phyloP scores from a whole-genome alignment of 2,888 invertebrate species.

The Lasioglossum zephyrum region DNA sequence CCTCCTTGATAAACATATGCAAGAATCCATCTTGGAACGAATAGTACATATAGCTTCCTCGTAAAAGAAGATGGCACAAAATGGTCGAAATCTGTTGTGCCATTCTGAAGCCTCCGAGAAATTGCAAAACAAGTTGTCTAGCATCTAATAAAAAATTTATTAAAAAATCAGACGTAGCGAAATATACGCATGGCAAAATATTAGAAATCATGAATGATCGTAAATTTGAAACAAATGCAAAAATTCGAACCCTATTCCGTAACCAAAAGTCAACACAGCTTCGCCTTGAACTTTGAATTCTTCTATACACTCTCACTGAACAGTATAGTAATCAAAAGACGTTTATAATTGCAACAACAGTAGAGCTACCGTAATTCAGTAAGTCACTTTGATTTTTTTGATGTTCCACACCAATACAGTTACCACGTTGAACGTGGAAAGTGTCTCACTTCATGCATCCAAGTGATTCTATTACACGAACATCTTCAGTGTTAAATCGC shows the following conservation, averaged over 20 bases:
- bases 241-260: background rate
- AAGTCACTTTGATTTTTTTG: background rate
- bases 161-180: background rate
- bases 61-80: background rate
- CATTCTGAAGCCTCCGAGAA: background rate
- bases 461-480: conserved; percentile 14
- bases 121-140: background rate
- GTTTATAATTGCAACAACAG: background rate
- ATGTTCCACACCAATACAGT: background rate
- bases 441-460: conserved; percentile 3
- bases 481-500: conserved; percentile 11
- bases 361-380: background rate
- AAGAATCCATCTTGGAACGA: background rate
- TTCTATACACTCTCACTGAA: background rate
- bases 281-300: background rate
- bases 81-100: background rate
- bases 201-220: background rate
- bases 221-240: background rate
- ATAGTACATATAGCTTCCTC: background rate
- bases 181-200: background rate
- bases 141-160: background rate
- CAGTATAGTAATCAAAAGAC: background rate
- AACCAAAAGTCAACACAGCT: background rate
- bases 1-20: background rate
- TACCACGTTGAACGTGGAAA: background rate